Evolutionary conservation across 2,797 vertebrate genomes (phyloP).

Genomic region (Sus cebifrons): DNA sequence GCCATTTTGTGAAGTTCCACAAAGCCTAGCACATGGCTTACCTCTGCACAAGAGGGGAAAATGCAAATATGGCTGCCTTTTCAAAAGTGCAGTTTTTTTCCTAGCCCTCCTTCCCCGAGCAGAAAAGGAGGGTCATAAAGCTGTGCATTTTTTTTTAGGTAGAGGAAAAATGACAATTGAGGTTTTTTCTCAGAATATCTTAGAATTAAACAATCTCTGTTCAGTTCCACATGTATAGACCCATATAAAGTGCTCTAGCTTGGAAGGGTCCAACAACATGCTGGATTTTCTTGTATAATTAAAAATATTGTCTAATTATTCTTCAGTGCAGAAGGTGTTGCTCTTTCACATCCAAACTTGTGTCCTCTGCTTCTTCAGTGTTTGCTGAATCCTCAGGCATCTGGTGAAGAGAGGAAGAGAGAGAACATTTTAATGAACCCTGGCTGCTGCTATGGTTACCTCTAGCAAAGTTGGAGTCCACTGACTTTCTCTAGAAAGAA

Average conservation of each 20-base stretch:
- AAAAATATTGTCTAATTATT: slow-evolving; percentile 70
- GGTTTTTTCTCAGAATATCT: slow-evolving; percentile 64
- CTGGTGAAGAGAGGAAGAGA: neutral
- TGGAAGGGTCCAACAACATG: slow-evolving; percentile 1
- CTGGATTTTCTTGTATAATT: slow-evolving; percentile 24
- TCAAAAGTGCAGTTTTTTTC: slow-evolving; percentile 1
- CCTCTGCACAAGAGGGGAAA: neutral
- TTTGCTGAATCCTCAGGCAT: slow-evolving; percentile 50
- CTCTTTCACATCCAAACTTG: slow-evolving; percentile 38
- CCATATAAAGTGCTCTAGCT: neutral
- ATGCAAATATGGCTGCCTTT: slow-evolving; percentile 73
- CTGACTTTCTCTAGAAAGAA: slow-evolving; percentile 68
- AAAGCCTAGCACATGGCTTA: slow-evolving; percentile 44
- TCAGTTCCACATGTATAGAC: neutral
- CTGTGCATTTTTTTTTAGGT: slow-evolving; percentile 68
- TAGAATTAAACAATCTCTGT: slow-evolving; percentile 28
- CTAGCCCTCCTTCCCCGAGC: neutral
- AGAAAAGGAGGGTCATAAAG: slow-evolving; percentile 66
- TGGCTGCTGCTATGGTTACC: slow-evolving; percentile 1
- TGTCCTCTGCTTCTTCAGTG: neutral
- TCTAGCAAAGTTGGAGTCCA: slow-evolving; percentile 44
- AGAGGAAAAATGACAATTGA: slow-evolving; percentile 36
- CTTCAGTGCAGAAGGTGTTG: slow-evolving; percentile 6
- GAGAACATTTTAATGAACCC: slow-evolving; percentile 45
- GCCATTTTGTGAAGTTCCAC: slow-evolving; percentile 57